Percentiles rank a stretch among this genome's conserved stretches.
Evolutionary conservation across 2,113 vertebrate genomes (phyloP).

Genomic region (Etheostoma spectabile): DNA sequence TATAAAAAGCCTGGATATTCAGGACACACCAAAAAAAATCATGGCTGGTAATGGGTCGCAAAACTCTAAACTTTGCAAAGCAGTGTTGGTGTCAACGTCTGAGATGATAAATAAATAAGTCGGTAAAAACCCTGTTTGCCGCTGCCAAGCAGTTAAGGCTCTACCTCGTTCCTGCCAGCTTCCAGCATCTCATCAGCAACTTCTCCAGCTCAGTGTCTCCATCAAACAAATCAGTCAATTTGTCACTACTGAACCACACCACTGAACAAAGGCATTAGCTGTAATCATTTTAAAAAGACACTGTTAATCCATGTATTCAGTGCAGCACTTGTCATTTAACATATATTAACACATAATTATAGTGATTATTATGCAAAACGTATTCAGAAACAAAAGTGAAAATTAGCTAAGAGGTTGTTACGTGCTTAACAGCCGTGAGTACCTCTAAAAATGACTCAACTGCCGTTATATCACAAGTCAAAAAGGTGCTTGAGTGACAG

Average conservation of each 20-base stretch:
- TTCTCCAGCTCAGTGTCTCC: slow-evolving; percentile 28
- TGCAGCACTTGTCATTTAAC: slow-evolving; percentile 25
- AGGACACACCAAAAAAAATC: not conserved
- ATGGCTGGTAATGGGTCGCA: not conserved
- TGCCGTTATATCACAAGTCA: slow-evolving; percentile 26
- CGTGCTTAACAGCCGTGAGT: slow-evolving; percentile 20
- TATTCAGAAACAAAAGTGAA: slow-evolving; percentile 42
- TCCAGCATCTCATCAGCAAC: slow-evolving; percentile 50
- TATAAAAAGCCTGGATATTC: not conserved
- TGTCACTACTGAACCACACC: slow-evolving; percentile 39
- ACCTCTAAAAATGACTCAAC: slow-evolving; percentile 32
- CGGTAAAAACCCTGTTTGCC: not conserved
- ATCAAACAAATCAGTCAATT: slow-evolving; percentile 48
- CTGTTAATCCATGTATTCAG: slow-evolving; percentile 29
- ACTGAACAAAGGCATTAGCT: slow-evolving; percentile 42
- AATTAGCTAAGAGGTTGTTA: slow-evolving; percentile 31
- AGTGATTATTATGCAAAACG: slow-evolving; percentile 46
- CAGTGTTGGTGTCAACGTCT: not conserved
- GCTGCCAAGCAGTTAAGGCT: slow-evolving; percentile 3
- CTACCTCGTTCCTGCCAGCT: slow-evolving; percentile 28
- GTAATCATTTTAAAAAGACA: slow-evolving; percentile 20
- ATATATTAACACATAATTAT: slow-evolving; percentile 39
- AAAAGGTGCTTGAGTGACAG: slow-evolving; percentile 5
- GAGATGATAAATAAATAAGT: slow-evolving; percentile 9
- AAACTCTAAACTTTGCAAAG: not conserved